Conservation (phyloP, 2,888 invertebrate genomes). For the Mechanitis messenoides region DNA sequence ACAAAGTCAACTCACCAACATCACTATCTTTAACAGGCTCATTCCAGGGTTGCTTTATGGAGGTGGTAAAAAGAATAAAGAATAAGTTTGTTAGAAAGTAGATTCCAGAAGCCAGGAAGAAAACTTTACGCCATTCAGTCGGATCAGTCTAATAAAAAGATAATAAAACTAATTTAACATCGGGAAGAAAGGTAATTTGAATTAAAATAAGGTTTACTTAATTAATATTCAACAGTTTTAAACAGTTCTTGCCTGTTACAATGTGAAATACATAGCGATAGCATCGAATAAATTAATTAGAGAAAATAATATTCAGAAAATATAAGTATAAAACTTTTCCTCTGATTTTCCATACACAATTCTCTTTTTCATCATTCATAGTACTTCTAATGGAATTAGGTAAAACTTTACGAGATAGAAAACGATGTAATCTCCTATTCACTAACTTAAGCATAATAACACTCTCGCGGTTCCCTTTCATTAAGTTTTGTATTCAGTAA, state of each 20-base stretch:
- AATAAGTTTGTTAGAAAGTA: constrained; percentile 82
- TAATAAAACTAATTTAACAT: neutral
- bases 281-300: neutral
- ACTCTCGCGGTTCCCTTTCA: neutral
- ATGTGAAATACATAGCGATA: neutral
- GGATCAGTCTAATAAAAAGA: constrained; percentile 73
- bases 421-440: constrained; percentile 1
- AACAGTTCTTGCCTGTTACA: neutral
- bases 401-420: constrained; percentile 1
- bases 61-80: constrained; percentile 82
- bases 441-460: neutral
- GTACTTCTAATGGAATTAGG: neutral
- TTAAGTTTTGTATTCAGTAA: neutral
- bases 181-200: neutral
- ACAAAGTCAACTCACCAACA: constrained; percentile 37
- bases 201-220: too few species aligned
- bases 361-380: neutral
- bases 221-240: too few species aligned
- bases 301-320: too few species aligned
- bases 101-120: constrained; percentile 82
- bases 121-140: constrained; percentile 83
- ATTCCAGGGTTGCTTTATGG: constrained; percentile 85
- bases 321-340: neutral
- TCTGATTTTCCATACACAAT: neutral
- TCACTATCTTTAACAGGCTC: constrained; percentile 56